Conservation (phyloP, 1,140 invertebrate genomes). For the Pectinophora gossypiella region DNA sequence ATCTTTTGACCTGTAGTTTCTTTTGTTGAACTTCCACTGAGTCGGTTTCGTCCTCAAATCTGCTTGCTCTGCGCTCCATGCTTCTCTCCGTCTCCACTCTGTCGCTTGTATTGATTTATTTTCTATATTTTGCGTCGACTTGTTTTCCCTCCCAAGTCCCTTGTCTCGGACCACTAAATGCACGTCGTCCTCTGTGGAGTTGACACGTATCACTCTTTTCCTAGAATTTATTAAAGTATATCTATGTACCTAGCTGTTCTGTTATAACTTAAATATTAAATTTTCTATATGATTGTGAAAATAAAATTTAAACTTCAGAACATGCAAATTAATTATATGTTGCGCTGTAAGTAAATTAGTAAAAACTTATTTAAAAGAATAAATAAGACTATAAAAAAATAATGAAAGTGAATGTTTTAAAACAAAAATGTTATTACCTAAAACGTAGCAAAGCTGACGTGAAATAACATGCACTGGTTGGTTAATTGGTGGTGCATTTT, state of each 20-base stretch:
- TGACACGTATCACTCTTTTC: slow-evolving; percentile 84
- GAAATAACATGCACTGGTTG: slow-evolving; percentile 32
- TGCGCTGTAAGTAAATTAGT: not conserved
- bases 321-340: too few relatives aligned
- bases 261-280: slow-evolving; percentile 30
- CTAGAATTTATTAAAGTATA: slow-evolving; percentile 77
- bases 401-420: too few relatives aligned
- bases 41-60: slow-evolving; percentile 79
- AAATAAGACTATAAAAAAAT: not conserved
- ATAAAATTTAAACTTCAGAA: not conserved
- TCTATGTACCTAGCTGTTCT: slow-evolving; percentile 69
- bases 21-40: slow-evolving; percentile 85
- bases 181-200: slow-evolving; percentile 83
- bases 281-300: not conserved
- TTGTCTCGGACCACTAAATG: slow-evolving; percentile 80
- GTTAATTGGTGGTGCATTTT: slow-evolving; percentile 47
- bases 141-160: slow-evolving; percentile 80
- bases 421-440: not conserved
- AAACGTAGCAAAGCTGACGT: slow-evolving; percentile 23
- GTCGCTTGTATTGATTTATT: slow-evolving; percentile 80
- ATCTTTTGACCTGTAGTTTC: slow-evolving; percentile 75
- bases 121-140: slow-evolving; percentile 79
- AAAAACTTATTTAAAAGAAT: not conserved
- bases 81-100: slow-evolving; percentile 84
- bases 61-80: slow-evolving; percentile 85